phyloP scores from a whole-genome alignment of 2,113 vertebrate genomes.

The Chascanopsetta lugubris region DNA sequence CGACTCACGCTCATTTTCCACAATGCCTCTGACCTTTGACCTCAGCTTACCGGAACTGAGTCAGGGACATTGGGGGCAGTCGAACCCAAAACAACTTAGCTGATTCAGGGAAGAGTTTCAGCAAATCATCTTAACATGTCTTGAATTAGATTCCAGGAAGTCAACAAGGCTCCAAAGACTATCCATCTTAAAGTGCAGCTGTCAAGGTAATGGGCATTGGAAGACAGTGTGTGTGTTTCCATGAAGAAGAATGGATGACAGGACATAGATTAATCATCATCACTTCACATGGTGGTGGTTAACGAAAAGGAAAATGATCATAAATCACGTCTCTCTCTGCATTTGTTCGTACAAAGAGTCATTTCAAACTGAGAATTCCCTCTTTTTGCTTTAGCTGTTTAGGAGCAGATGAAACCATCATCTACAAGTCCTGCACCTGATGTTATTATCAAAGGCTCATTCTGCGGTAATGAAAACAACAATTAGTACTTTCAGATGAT shows the following conservation, averaged over 20 bases:
- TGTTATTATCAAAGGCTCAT: too few relatives aligned
- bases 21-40: slow-evolving; percentile 42
- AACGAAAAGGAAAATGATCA: slow-evolving; percentile 1
- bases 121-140: too few relatives aligned
- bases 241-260: slow-evolving; percentile 20
- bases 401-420: background rate
- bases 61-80: slow-evolving; percentile 44
- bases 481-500: too few relatives aligned
- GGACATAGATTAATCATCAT: slow-evolving; percentile 25
- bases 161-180: slow-evolving; percentile 10
- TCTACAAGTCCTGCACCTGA: too few relatives aligned
- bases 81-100: slow-evolving; percentile 65
- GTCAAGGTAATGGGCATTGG: slow-evolving; percentile 14
- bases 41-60: slow-evolving; percentile 57
- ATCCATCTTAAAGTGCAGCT: slow-evolving; percentile 18
- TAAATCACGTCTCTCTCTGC: slow-evolving; percentile 2
- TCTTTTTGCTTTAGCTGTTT: background rate
- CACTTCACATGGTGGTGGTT: slow-evolving; percentile 16
- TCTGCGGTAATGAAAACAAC: too few relatives aligned
- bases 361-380: slow-evolving; percentile 9
- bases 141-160: slow-evolving; percentile 16
- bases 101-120: slow-evolving; percentile 60
- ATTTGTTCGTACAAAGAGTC: background rate
- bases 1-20: slow-evolving; percentile 23
- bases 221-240: slow-evolving; percentile 1